Evolutionary conservation across 2,113 vertebrate genomes (phyloP).

Genomic region (Xiphorhynchus elegans): DNA sequence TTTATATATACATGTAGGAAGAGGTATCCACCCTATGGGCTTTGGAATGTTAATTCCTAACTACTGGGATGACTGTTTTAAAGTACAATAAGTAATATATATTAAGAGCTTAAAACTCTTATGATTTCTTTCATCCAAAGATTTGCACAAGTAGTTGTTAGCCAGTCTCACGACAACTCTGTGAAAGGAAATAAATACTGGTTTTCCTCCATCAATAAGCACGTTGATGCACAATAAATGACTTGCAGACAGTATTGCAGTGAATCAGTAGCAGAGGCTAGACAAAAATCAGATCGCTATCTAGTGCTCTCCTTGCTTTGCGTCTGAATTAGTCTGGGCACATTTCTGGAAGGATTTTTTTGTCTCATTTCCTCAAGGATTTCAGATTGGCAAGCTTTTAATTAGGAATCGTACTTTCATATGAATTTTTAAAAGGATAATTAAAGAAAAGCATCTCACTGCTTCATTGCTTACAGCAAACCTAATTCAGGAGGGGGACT

Average conservation of each 20-base stretch:
- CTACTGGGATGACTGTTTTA: slow-evolving; percentile 30
- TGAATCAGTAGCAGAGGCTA: slow-evolving; percentile 33
- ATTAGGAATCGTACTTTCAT: background rate
- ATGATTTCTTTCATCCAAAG: slow-evolving; percentile 58
- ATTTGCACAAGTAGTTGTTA: slow-evolving; percentile 30
- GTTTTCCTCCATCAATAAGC: background rate
- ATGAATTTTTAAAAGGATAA: background rate
- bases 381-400: background rate
- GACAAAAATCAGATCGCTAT: background rate
- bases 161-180: background rate
- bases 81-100: slow-evolving; percentile 50
- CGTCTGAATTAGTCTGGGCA: background rate
- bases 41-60: slow-evolving; percentile 68
- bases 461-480: background rate
- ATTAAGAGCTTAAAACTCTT: slow-evolving; percentile 68
- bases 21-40: slow-evolving; percentile 26
- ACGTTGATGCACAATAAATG: background rate
- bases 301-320: background rate
- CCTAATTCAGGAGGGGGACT: background rate
- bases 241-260: background rate
- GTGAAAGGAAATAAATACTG: slow-evolving; percentile 41
- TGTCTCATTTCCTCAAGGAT: background rate
- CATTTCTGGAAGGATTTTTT: background rate
- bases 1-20: slow-evolving; percentile 56
- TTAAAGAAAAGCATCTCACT: background rate